Evolutionary conservation across 2,113 vertebrate genomes (phyloP).

Genomic region (Eudorcas thomsonii): DNA sequence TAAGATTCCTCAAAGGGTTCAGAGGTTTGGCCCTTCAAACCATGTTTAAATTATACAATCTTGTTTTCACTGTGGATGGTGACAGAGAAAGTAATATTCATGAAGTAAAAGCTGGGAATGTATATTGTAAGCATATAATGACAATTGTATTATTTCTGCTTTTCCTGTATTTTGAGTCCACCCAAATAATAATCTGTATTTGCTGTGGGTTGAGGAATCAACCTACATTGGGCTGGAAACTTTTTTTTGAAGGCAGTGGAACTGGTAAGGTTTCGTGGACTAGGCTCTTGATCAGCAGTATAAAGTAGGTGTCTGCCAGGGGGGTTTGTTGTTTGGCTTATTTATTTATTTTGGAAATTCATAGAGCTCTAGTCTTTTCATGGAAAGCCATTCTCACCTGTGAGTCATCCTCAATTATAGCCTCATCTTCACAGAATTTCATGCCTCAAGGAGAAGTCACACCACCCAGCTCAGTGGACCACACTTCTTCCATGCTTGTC

Average conservation of each 20-base stretch:
- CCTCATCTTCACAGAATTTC: not conserved
- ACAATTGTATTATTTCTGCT: not conserved
- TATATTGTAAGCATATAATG: not conserved
- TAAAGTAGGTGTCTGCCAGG: not conserved
- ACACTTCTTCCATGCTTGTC: not conserved
- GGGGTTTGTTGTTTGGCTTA: not conserved
- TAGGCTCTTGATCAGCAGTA: not conserved
- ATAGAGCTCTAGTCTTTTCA: not conserved
- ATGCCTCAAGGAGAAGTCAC: not conserved
- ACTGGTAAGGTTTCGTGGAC: not conserved
- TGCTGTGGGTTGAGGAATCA: not conserved
- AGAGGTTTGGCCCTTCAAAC: not conserved
- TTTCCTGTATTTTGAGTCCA: not conserved
- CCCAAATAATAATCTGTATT: not conserved
- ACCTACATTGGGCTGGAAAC: not conserved
- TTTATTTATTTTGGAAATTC: not conserved
- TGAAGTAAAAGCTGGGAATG: not conserved
- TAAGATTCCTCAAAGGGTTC: not conserved
- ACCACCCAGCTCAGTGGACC: not conserved
- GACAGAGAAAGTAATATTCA: not conserved
- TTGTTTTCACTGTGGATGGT: not conserved
- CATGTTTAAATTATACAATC: not conserved
- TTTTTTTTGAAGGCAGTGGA: not conserved
- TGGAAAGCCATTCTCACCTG: not conserved
- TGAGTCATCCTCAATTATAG: not conserved